These are phyloP conservation scores for Cardiocondyla obscurior DNA, from an alignment of 1,140 invertebrate species.

Conservation along the genomic window DNA sequence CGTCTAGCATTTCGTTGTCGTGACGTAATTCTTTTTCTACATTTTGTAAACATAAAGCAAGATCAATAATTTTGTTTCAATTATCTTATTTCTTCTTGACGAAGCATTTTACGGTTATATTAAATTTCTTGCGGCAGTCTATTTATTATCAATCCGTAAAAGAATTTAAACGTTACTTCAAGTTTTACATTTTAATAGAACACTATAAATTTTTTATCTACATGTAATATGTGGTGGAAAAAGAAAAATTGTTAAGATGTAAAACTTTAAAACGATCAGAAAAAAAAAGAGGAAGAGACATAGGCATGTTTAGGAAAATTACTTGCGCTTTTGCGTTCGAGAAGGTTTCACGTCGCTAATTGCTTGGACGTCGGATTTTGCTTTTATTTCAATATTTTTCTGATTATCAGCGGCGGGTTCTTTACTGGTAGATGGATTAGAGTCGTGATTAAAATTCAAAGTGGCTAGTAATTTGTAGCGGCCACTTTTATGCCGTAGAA, in stretches of 20 bases:
- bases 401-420: slow-evolving; percentile 16
- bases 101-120: background rate
- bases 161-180: background rate
- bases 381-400: slow-evolving; percentile 36
- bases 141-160: background rate
- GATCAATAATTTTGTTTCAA: background rate
- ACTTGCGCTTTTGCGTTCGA: slow-evolving; percentile 22
- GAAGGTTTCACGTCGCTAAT: background rate
- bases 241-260: background rate
- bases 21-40: slow-evolving; percentile 13
- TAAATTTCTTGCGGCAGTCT: background rate
- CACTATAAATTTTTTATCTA: background rate
- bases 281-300: too few relatives aligned
- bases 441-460: slow-evolving; percentile 43
- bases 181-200: background rate
- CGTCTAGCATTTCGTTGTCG: background rate
- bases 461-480: slow-evolving; percentile 74
- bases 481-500: slow-evolving; percentile 75
- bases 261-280: background rate
- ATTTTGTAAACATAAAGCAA: background rate
- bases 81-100: background rate
- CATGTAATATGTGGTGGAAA: background rate
- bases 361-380: background rate
- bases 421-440: background rate
- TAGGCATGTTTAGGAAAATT: background rate